Evolutionary conservation across 1,140 invertebrate species (phyloP).

Genomic region (Drosophila leontia): DNA sequence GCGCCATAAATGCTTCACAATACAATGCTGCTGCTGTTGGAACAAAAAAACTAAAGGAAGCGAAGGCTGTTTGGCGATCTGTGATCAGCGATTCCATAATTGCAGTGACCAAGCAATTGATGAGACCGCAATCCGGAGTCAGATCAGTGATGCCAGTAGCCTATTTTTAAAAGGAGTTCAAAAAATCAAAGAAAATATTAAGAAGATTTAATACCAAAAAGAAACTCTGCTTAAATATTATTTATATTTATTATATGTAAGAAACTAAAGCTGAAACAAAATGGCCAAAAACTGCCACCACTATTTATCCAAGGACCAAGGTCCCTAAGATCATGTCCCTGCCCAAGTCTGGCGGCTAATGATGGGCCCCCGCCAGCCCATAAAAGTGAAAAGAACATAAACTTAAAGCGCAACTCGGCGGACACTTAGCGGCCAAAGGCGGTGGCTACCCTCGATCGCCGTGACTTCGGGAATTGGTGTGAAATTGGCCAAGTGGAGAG

Average conservation of each 20-base stretch:
- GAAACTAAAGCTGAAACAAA: not conserved
- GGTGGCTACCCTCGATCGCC: conserved; percentile 17
- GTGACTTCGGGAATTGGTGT: conserved; percentile 66
- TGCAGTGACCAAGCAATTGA: conserved; percentile 31
- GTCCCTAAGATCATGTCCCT: conserved; percentile 40
- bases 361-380: conserved; percentile 52
- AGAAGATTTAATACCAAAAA: no score
- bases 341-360: conserved; percentile 55
- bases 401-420: conserved; percentile 36
- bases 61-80: conserved; percentile 2
- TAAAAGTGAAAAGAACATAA: conserved; percentile 73
- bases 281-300: not conserved
- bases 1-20: conserved; percentile 79
- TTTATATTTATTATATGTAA: not conserved
- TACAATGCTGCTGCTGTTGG: conserved; percentile 28
- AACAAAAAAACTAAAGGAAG: conserved; percentile 18
- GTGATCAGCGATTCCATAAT: conserved; percentile 28
- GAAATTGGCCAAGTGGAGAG: conserved; percentile 61
- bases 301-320: not conserved
- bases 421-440: conserved; percentile 41
- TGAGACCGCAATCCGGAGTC: conserved; percentile 8
- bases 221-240: not conserved
- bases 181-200: not conserved
- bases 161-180: not conserved
- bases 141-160: not conserved